phyloP scores from a whole-genome alignment of 1,140 invertebrate species.

The Diorhabda sublineata region DNA sequence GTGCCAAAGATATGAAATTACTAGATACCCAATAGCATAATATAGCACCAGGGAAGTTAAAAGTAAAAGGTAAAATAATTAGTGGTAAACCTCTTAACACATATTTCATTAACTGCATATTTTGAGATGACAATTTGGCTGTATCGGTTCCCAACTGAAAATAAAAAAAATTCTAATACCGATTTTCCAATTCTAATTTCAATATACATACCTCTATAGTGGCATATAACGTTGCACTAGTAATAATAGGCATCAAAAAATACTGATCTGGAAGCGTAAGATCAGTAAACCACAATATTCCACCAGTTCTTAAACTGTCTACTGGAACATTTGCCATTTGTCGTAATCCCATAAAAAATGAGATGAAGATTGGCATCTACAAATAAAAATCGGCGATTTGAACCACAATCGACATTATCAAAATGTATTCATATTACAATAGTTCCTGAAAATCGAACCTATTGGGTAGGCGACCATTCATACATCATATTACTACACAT shows the following conservation, averaged over 20 bases:
- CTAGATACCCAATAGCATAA: constrained; percentile 86
- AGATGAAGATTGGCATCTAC: constrained; percentile 83
- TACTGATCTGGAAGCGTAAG: constrained; percentile 86
- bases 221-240: constrained; percentile 70
- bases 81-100: constrained; percentile 72
- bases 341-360: constrained; percentile 81
- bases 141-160: constrained; percentile 72
- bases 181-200: background rate
- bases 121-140: constrained; percentile 58
- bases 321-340: constrained; percentile 83
- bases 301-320: constrained; percentile 83
- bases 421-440: too few relatives aligned
- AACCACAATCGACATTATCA: too few relatives aligned
- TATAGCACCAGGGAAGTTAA: constrained; percentile 86
- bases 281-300: constrained; percentile 89
- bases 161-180: background rate
- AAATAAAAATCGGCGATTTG: too few relatives aligned
- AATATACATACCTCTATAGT: constrained; percentile 68
- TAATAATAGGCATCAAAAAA: constrained; percentile 82
- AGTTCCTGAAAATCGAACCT: too few relatives aligned
- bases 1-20: constrained; percentile 83
- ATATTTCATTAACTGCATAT: constrained; percentile 68
- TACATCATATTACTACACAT: too few relatives aligned
- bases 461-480: too few relatives aligned
- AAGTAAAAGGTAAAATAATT: constrained; percentile 77